Percentiles rank a stretch among this genome's conserved stretches.
Evolutionary conservation across 2,113 vertebrate genomes (phyloP).

Genomic region (Isichthys henryi): DNA sequence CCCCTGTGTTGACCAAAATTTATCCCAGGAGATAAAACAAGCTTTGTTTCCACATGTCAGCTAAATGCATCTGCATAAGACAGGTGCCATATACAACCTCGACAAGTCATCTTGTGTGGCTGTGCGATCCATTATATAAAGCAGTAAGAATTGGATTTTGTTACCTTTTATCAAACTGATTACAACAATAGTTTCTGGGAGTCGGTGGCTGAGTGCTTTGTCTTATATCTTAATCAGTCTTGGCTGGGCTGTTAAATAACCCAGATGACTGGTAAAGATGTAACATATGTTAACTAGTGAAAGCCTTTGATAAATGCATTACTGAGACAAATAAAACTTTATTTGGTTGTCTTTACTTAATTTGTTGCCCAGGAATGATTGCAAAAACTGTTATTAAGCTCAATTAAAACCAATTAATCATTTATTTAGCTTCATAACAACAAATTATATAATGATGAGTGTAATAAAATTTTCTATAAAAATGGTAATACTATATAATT

Average conservation of each 20-base stretch:
- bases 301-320: background rate
- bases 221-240: background rate
- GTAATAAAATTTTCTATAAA: background rate
- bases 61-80: background rate
- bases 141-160: background rate
- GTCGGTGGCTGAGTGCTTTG: background rate
- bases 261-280: background rate
- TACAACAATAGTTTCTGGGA: background rate
- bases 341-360: background rate
- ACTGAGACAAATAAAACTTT: background rate
- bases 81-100: background rate
- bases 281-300: background rate
- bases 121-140: background rate
- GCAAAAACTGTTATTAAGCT: background rate
- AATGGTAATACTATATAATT: background rate
- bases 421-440: background rate
- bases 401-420: background rate
- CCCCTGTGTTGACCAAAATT: background rate
- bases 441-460: background rate
- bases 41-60: background rate
- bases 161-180: background rate
- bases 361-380: background rate
- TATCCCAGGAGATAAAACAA: background rate
- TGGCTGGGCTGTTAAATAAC: background rate
- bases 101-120: background rate